Evolutionary conservation across 2,113 vertebrate species (phyloP), one percentile per base, ranked within the genome.

Genomic region (Isurus oxyrinchus): DNA sequence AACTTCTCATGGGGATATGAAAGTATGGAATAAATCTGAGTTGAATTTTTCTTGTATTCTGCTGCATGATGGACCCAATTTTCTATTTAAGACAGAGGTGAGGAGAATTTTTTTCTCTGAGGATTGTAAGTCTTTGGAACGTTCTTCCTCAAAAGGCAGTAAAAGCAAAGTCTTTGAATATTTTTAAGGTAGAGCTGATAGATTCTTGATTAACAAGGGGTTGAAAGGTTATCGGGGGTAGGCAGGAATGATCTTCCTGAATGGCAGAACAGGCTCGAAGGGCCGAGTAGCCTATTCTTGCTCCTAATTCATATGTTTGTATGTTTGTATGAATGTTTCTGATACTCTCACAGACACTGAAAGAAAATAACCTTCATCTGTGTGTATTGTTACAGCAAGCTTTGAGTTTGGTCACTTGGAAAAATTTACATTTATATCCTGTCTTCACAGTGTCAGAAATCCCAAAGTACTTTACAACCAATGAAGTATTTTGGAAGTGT

Each of bases 1-100:
- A 95, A 69, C 63, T 49, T 95, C 93, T 95, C 93, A 95, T 13
- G 63, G 93, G 94, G 11, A 67, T 95, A 55, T 95, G 94, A 69
- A 72, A 55, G 67, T 35, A 1, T 13, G 76, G 44, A 72, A 76
- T 76, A 72, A 72, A 95, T 76, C 44, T 95, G 94, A 72, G 5
- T 95, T 72, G 55, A 76, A 95, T 95, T 35, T 95, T 23, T 55
- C 67, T 72, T 49, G 13, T 55, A 72, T 55, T 72, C 44, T 16
- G 21, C 94, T 55, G 40, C 35, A 95, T 3, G 94, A 72, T 95
- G 94, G 49, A 95, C 67, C 49, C 67, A 53, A 10, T 95, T 95
- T 67, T 69, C 63, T 95, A 27, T 67, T 95, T 95, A 49, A 49
- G 44, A 49, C 44, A 49, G 44, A 49, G 44, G 1, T 49, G 44